Base-by-base conservation (phyloP, 2,888 invertebrate species). In the Erynnis tages region DNA sequence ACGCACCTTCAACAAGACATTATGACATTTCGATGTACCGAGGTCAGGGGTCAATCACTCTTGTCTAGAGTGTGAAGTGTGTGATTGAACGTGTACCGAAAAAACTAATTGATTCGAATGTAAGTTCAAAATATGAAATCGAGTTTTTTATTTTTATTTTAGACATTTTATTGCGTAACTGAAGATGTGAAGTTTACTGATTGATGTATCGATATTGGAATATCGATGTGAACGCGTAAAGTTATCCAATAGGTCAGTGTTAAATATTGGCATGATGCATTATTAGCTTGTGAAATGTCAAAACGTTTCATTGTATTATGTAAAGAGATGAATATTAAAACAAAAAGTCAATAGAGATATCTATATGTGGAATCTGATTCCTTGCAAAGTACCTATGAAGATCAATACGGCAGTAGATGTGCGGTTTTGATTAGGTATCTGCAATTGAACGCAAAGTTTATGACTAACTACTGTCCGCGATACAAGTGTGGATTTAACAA, bases 1-100 rank as follows among this genome's bases (percentile, higher is more conserved):
- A 70, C 60, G 45, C 56, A 58, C 65, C 63, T 62, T 47, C 78
- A 82, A 80, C 79, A 72, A 76, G 80, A 67, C 50, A 41, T 59
- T 59, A 62, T 66, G 69, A 67, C 69, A 66, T 67, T 69, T 69
- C 61, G 68, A 66, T 63, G 63, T 59, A 48, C 53, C 56, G 63
- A 64, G 69, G 66, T 67, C 61, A 62, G 29, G 58, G 67, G 59
- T 69, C 62, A 62, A 60, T 54, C 57, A 58, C 55, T 46, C 47
- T 40, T 40, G 32, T 40, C 40, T 56, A 16, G 8, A 16, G 27
- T 34, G 34, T 34, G 34, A 34, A 17, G 34, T 16, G 34, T 34
- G 34, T 32, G 32, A 32, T 32, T 32, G 32, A 16, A 7, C 17
- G 32, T 6, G 14, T 25, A 13, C 11, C 1, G 10, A 34, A 49